These are phyloP conservation scores for Puma concolor DNA, from an alignment of 2,113 vertebrate genomes.

Conservation along the genomic window DNA sequence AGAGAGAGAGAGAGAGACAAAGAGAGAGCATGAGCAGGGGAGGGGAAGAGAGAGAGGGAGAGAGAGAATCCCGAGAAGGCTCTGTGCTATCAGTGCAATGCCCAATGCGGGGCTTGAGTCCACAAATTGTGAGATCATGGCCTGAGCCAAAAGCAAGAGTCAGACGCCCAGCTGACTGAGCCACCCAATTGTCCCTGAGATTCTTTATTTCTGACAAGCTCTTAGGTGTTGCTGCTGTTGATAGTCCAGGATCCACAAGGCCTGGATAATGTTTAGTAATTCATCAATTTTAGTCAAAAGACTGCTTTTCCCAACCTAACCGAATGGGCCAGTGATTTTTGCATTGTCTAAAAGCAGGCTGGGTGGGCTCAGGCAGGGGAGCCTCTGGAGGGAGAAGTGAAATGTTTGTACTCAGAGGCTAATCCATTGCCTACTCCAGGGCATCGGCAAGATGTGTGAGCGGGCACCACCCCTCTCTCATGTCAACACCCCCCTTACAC, in stretches of 20 bases:
- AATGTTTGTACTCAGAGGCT: constrained; percentile 37
- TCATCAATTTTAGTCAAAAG: not conserved
- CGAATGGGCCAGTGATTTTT: not conserved
- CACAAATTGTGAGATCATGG: no score
- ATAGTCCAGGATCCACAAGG: not conserved
- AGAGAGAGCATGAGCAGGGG: no score
- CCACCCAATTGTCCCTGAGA: no score
- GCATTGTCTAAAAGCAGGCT: not conserved
- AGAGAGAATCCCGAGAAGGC: no score
- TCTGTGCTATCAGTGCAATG: no score
- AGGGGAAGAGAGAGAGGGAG: no score
- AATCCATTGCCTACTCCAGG: not conserved
- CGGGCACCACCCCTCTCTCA: not conserved
- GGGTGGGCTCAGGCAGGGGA: not conserved
- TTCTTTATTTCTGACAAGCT: not conserved
- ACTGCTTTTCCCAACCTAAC: not conserved
- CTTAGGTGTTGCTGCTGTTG: not conserved
- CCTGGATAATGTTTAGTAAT: not conserved
- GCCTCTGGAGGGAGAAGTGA: constrained; percentile 38
- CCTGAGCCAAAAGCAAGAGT: no score
- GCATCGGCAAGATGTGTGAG: not conserved
- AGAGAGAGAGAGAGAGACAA: no score
- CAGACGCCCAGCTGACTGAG: no score
- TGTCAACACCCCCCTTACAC: not conserved
- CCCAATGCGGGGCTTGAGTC: no score